phyloP scores from a whole-genome alignment of 2,888 invertebrate species.

The Stratiomys singularior region DNA sequence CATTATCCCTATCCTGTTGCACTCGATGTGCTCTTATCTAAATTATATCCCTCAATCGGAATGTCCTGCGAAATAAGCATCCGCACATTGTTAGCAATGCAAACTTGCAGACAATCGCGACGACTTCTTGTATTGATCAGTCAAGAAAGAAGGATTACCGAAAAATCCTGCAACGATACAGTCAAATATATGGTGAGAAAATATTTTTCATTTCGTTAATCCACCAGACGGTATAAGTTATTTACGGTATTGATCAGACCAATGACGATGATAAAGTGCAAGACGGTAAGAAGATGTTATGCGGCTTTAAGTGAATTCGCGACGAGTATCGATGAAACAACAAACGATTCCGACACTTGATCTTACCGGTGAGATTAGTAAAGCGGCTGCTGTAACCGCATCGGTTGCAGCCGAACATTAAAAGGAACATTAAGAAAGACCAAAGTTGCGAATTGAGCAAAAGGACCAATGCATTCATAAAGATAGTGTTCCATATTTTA shows the following conservation, averaged over 20 bases:
- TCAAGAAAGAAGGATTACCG: constrained; percentile 21
- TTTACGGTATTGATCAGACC: constrained; percentile 44
- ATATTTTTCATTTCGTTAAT: constrained; percentile 23
- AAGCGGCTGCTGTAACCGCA: not conserved
- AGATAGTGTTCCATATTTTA: not conserved
- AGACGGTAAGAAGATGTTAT: not conserved
- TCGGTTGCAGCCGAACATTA: not conserved
- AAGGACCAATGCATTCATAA: not conserved
- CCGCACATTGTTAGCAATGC: constrained; percentile 20
- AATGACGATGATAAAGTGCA: constrained; percentile 37
- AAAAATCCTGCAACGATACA: not conserved
- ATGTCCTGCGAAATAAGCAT: constrained; percentile 20
- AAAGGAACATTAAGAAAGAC: not conserved
- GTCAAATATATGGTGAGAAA: constrained; percentile 41
- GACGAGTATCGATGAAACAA: constrained; percentile 16
- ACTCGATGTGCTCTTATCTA: not conserved
- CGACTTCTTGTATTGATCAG: constrained; percentile 36
- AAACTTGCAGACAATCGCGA: not conserved
- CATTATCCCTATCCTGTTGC: not conserved
- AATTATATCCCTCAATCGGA: constrained; percentile 38
- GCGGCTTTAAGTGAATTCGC: not conserved
- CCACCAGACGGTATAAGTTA: constrained; percentile 21
- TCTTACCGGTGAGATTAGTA: constrained; percentile 18
- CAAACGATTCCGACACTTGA: constrained; percentile 38
- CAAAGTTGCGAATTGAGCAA: not conserved